A percentile compares a stretch with the other conserved stretches of the same genome.
phyloP scores from a whole-genome alignment of 2,113 vertebrate species.

The Equus przewalskii region DNA sequence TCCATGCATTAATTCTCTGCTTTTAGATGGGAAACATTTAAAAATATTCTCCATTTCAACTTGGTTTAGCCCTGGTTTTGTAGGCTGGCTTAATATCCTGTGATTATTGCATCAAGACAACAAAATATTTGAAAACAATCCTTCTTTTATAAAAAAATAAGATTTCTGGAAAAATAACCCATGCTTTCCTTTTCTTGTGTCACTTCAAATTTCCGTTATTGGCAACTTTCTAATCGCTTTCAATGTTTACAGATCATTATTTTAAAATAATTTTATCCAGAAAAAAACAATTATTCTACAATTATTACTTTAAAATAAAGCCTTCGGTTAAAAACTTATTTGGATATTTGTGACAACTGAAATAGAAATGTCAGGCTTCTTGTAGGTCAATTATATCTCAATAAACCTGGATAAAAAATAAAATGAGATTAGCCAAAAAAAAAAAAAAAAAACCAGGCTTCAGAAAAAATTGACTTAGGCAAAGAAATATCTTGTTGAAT shows the following conservation, averaged over 20 bases:
- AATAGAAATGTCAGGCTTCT: conserved; percentile 6
- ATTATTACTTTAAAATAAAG: conserved; percentile 1
- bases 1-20: neutral
- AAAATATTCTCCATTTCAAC: conserved; percentile 54
- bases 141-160: conserved; percentile 34
- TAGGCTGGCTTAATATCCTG: neutral
- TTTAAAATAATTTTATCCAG: conserved; percentile 42
- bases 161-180: neutral
- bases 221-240: neutral
- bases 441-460: neutral
- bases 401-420: too few species aligned
- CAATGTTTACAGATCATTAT: neutral
- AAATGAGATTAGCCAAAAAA: too few species aligned
- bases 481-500: neutral
- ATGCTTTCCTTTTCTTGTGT: neutral
- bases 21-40: conserved; percentile 47
- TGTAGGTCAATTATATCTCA: too few species aligned
- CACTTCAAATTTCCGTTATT: conserved; percentile 1
- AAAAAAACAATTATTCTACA: neutral
- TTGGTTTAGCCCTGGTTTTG: conserved; percentile 17
- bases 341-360: neutral
- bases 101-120: conserved; percentile 25
- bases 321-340: neutral
- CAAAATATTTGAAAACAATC: conserved; percentile 30
- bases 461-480: neutral